A percentile compares a stretch with the other conserved stretches of the same genome.
Conservation (phyloP, 2,113 vertebrate genomes). For the Scomber scombrus region DNA sequence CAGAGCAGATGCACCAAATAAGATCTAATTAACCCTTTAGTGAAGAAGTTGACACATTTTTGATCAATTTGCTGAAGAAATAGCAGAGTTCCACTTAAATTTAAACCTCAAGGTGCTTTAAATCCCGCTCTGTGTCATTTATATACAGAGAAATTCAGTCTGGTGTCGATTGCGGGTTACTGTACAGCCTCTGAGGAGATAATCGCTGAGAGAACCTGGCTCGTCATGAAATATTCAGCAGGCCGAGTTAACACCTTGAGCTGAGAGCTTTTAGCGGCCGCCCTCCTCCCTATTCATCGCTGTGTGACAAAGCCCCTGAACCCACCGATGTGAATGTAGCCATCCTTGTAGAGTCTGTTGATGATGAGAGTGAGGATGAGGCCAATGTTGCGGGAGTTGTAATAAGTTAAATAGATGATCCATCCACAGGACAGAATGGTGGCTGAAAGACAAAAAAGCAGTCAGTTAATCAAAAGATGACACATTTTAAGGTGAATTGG, state of each 20-base stretch:
- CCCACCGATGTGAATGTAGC: slow-evolving; percentile 98
- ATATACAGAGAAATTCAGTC: slow-evolving; percentile 28
- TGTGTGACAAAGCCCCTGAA: slow-evolving; percentile 41
- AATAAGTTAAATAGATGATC: slow-evolving; percentile 99
- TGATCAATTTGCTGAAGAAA: not conserved
- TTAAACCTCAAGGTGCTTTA: not conserved
- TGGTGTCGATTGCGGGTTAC: slow-evolving; percentile 19
- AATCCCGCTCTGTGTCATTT: not conserved
- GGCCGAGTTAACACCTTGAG: slow-evolving; percentile 26
- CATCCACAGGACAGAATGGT: slow-evolving; percentile 99
- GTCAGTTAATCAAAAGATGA: not conserved
- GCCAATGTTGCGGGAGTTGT: slow-evolving; percentile 99
- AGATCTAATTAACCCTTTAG: not conserved
- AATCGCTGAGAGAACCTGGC: slow-evolving; percentile 43
- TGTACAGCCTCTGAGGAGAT: slow-evolving; percentile 19
- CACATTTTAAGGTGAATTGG: not conserved
- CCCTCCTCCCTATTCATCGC: slow-evolving; percentile 29
- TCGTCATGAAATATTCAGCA: slow-evolving; percentile 68
- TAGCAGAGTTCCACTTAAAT: not conserved
- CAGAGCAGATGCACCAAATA: slow-evolving; percentile 3
- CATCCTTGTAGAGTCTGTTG: slow-evolving; percentile 97
- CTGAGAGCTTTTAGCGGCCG: slow-evolving; percentile 16
- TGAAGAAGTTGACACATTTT: not conserved
- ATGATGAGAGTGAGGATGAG: slow-evolving; percentile 96
- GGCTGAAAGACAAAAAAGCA: slow-evolving; percentile 83